Conservation (phyloP, 2,797 vertebrate genomes). For the Cyprinella venusta region DNA sequence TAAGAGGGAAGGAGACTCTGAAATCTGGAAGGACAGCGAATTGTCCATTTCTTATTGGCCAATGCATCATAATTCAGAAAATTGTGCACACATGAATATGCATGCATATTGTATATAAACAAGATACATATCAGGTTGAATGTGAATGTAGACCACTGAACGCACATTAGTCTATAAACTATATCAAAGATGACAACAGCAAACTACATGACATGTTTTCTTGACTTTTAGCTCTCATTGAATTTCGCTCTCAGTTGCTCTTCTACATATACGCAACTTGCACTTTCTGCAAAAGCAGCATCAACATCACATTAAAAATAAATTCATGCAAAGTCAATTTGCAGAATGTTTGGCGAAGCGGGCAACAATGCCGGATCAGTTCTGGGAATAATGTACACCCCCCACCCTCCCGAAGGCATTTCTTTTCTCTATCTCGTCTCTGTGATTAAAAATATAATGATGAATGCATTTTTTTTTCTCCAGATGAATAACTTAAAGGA, state of each 20-base stretch:
- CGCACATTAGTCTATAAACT: not conserved
- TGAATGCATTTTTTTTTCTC: constrained; percentile 82
- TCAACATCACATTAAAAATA: constrained; percentile 82
- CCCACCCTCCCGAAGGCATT: constrained; percentile 77
- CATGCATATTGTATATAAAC: constrained; percentile 36
- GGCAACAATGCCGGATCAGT: constrained; percentile 80
- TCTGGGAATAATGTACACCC: constrained; percentile 78
- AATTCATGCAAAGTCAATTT: constrained; percentile 85
- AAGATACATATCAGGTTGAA: constrained; percentile 36
- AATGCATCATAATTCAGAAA: constrained; percentile 1
- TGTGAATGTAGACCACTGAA: constrained; percentile 21
- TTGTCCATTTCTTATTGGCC: constrained; percentile 10
- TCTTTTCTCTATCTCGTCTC: constrained; percentile 84
- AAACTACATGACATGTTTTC: not conserved
- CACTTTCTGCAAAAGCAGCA: constrained; percentile 71
- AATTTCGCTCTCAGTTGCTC: not conserved
- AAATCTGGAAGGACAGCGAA: constrained; percentile 53
- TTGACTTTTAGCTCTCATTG: not conserved
- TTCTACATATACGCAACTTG: constrained; percentile 49
- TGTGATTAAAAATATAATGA: constrained; percentile 88
- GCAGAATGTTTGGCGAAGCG: constrained; percentile 79
- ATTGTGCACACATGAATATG: constrained; percentile 36
- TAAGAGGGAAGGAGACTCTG: constrained; percentile 54
- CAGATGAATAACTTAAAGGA: constrained; percentile 84
- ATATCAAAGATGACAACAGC: not conserved